Percentiles rank a stretch among this genome's conserved stretches.
These are phyloP conservation scores for Ibidorhyncha struthersii DNA, from an alignment of 2,113 vertebrate species.

Conservation along the genomic window DNA sequence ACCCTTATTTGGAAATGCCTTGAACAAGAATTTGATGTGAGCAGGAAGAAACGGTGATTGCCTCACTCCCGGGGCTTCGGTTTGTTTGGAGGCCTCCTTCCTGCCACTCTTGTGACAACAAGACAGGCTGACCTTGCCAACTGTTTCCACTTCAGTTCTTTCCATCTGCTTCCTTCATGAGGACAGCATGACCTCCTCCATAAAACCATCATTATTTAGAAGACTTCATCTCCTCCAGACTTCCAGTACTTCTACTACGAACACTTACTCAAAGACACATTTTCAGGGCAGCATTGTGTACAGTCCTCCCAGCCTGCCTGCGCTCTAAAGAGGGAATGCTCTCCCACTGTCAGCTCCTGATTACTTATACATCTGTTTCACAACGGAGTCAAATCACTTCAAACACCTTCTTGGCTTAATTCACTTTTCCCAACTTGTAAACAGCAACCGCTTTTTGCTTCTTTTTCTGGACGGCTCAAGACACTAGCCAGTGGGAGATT, in stretches of 20 bases:
- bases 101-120: conserved; percentile 1
- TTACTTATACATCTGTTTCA: neutral
- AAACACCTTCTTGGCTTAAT: neutral
- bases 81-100: conserved; percentile 30
- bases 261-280: neutral
- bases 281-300: neutral
- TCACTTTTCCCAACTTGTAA: neutral
- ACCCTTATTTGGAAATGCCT: conserved; percentile 47
- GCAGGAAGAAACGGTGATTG: conserved; percentile 21
- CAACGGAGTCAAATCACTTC: neutral
- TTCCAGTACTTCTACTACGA: neutral
- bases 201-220: neutral
- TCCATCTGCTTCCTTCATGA: neutral
- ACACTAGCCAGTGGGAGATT: neutral
- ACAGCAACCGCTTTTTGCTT: neutral
- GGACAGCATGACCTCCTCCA: neutral
- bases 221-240: neutral
- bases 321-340: neutral
- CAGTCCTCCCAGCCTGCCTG: neutral
- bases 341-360: neutral
- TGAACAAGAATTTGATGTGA: neutral
- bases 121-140: neutral
- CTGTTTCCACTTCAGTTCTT: neutral
- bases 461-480: neutral
- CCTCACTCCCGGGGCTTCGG: neutral